phyloP scores from a whole-genome alignment of 2,797 vertebrate genomes.

The Phyllotis vaccarum region DNA sequence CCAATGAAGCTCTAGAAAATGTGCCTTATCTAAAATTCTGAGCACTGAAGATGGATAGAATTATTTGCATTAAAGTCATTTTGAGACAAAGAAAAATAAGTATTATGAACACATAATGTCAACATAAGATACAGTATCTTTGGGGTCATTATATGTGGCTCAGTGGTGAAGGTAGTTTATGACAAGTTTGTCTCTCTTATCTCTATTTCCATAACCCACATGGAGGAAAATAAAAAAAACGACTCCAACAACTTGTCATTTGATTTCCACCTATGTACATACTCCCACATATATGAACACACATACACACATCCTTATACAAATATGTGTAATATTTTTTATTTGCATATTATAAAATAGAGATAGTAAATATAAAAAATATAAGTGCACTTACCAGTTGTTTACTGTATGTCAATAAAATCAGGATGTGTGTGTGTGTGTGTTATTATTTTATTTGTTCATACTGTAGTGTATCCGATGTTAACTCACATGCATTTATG shows the following conservation, averaged over 20 bases:
- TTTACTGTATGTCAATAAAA: background rate
- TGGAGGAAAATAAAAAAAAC: background rate
- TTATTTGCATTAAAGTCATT: background rate
- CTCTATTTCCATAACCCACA: background rate
- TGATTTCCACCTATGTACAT: background rate
- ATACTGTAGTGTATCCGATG: background rate
- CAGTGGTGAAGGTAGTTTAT: background rate
- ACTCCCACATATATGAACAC: background rate
- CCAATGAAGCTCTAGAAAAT: background rate
- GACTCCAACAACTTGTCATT: background rate
- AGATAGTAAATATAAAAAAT: background rate
- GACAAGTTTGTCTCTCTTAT: no score
- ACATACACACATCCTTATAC: background rate
- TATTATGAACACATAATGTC: background rate
- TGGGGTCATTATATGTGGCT: no score
- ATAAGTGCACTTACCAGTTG: background rate
- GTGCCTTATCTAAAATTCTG: background rate
- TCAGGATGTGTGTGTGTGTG: background rate
- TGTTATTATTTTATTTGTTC: background rate
- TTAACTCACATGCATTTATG: background rate
- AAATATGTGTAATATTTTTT: background rate
- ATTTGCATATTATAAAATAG: background rate
- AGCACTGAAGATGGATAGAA: accelerated
- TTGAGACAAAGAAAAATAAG: slow-evolving; percentile 10
- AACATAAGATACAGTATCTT: background rate